phyloP scores from a whole-genome alignment of 1,140 invertebrate species.

The Tribolium madens region DNA sequence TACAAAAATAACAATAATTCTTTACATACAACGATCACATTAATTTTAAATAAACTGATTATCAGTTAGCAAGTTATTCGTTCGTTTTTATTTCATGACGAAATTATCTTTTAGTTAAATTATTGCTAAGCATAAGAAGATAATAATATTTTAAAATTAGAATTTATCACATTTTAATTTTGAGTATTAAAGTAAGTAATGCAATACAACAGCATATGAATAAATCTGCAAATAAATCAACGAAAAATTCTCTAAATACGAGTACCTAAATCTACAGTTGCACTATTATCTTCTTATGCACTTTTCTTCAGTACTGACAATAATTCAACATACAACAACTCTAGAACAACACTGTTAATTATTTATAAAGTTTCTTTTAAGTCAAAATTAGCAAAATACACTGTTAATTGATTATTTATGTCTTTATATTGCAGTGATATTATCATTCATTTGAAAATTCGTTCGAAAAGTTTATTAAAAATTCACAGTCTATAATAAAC shows the following conservation, averaged over 20 bases:
- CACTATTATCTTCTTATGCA: conserved; percentile 39
- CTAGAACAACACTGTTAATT: conserved; percentile 31
- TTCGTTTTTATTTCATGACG: conserved; percentile 14
- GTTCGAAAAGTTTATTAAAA: neutral
- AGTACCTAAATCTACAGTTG: neutral
- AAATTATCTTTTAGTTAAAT: conserved; percentile 43
- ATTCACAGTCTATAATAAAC: conserved; percentile 34
- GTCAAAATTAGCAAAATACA: conserved; percentile 41
- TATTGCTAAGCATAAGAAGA: conserved; percentile 44
- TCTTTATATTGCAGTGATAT: conserved; percentile 38
- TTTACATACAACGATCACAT: conserved; percentile 59
- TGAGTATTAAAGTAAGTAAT: too few relatives aligned
- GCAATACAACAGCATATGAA: neutral
- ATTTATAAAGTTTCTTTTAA: conserved; percentile 31
- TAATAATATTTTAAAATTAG: neutral
- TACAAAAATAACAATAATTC: conserved; percentile 55
- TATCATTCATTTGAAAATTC: conserved; percentile 26
- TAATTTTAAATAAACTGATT: conserved; percentile 59
- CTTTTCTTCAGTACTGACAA: conserved; percentile 36
- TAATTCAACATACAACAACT: conserved; percentile 43
- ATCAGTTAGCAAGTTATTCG: conserved; percentile 57
- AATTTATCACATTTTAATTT: conserved; percentile 27
- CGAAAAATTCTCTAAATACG: neutral
- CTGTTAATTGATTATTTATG: conserved; percentile 28
- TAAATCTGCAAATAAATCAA: neutral